Evolutionary conservation across 2,113 vertebrate species (phyloP), one percentile per base, ranked within the genome.

Genomic region (Notothenia coriiceps): DNA sequence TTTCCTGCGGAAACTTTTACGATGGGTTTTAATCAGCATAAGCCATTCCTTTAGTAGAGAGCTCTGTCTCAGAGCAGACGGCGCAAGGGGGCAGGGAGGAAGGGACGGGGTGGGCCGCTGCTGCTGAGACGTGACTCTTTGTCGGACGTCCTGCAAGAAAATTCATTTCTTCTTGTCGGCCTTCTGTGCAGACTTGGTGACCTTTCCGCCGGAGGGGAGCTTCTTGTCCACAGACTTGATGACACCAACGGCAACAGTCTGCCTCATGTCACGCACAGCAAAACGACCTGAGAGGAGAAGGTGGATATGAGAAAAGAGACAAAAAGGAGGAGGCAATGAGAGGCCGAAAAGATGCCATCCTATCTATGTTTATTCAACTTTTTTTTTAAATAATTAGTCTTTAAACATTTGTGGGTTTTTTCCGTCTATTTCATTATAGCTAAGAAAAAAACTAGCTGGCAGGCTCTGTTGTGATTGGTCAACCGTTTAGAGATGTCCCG

Each of bases 1-100:
- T 96, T 96, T 96, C 95, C 95, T 95, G 86, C 95, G 89, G 84
- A 96, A 95, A 88, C 94, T 96, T 87, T 96, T 96, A 35, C 94
- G 93, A 80, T 95, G 94, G 85, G 93, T 94, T 94, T 94, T 94
- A 60, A 95, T 95, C 76, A 95, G 89, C 94, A 93, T 95, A 80
- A 96, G 91, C 94, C 95, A 96, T 94, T 96, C 95, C 90, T 95
- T 95, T 84, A 95, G 90, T 67, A 95, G 79, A 85, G 89, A 92
- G 92, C 91, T 89, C 82, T 91, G 92, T 84, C 82, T 93, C 76
- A 90, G 92, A 80, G 85, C 83, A 70, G 89, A 83, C 50, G 78
- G 76, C 67, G 87, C 77, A 44, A 85, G 87, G 77, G 71, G 74
- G 65, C 56, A 73, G 33, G 70, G 74, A n/a, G 46, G 70, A 4